These are phyloP conservation scores for Cantharis rustica DNA, from an alignment of 2,888 invertebrate species.

Conservation along the genomic window DNA sequence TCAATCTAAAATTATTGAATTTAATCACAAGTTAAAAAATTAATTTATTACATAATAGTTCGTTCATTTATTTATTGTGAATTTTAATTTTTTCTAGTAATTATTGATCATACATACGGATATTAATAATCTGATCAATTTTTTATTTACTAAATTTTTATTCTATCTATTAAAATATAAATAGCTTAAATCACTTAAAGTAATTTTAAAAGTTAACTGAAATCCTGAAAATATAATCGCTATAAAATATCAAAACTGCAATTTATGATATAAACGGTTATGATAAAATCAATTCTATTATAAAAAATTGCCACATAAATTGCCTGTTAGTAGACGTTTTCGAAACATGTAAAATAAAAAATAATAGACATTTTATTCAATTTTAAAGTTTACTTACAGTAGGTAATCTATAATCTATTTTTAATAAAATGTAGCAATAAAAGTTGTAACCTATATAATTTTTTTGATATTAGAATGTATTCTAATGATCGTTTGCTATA, in stretches of 20 bases:
- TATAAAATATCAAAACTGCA: neutral
- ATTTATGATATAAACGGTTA: neutral
- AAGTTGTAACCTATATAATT: too few relatives aligned
- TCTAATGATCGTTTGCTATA: too few relatives aligned
- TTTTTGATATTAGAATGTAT: too few relatives aligned
- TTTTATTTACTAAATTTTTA: neutral
- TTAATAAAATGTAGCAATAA: neutral
- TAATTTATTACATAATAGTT: too few relatives aligned
- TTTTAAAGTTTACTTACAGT: neutral
- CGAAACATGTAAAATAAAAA: neutral
- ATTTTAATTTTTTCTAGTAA: too few relatives aligned
- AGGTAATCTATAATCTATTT: neutral
- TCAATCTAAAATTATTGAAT: too few relatives aligned
- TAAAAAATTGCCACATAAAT: conserved; percentile 11
- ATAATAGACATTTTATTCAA: neutral
- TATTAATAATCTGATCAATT: too few relatives aligned
- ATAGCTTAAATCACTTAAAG: neutral
- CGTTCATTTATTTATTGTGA: too few relatives aligned
- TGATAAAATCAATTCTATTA: conserved; percentile 9
- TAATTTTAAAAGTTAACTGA: neutral
- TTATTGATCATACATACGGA: too few relatives aligned
- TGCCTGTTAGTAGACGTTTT: conserved; percentile 2
- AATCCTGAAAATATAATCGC: neutral
- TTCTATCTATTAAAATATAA: neutral
- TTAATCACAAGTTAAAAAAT: too few relatives aligned